Percentiles rank a stretch among this genome's conserved stretches.
phyloP scores from a whole-genome alignment of 2,797 vertebrate species.

The Melanogrammus aeglefinus region DNA sequence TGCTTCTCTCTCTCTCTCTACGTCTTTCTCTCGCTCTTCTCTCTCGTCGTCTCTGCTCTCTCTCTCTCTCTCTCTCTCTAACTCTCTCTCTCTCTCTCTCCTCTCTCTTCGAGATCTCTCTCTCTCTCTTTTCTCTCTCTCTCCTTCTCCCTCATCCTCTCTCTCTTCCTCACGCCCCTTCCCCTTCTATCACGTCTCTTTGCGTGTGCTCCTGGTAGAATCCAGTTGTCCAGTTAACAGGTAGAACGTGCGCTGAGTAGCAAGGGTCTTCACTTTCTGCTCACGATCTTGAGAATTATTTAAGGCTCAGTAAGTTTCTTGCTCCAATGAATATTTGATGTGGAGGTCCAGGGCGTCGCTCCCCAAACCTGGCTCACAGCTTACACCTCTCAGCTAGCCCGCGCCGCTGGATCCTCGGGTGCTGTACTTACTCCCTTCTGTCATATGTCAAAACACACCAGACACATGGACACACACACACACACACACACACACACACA shows the following conservation, averaged over 20 bases:
- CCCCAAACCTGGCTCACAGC: constrained; percentile 64
- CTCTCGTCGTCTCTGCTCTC: too few species aligned
- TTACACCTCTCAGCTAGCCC: constrained; percentile 76
- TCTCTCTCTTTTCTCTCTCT: too few species aligned
- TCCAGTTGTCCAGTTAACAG: constrained; percentile 77
- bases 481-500: too few species aligned
- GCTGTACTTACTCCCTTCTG: constrained; percentile 37
- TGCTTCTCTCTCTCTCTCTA: too few species aligned
- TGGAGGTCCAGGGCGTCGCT: constrained; percentile 71
- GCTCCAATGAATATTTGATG: constrained; percentile 82
- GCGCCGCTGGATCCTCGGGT: constrained; percentile 60
- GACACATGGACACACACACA: constrained; percentile 18
- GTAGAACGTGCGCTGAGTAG: constrained; percentile 73
- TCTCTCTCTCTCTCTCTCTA: too few species aligned
- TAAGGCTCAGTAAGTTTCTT: constrained; percentile 79
- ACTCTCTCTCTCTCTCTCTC: too few species aligned
- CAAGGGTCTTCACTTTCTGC: constrained; percentile 66
- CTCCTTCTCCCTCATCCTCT: background rate
- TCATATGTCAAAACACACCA: constrained; percentile 34
- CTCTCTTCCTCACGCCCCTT: constrained; percentile 5
- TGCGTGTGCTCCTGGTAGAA: constrained; percentile 49
- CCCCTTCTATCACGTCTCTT: constrained; percentile 31
- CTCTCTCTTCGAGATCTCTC: too few species aligned
- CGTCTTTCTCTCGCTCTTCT: too few species aligned
- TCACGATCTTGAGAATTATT: constrained; percentile 83